Percentiles rank a stretch among this genome's conserved stretches.
phyloP scores from a whole-genome alignment of 2,888 invertebrate genomes.

The Pediacus dermestoides region DNA sequence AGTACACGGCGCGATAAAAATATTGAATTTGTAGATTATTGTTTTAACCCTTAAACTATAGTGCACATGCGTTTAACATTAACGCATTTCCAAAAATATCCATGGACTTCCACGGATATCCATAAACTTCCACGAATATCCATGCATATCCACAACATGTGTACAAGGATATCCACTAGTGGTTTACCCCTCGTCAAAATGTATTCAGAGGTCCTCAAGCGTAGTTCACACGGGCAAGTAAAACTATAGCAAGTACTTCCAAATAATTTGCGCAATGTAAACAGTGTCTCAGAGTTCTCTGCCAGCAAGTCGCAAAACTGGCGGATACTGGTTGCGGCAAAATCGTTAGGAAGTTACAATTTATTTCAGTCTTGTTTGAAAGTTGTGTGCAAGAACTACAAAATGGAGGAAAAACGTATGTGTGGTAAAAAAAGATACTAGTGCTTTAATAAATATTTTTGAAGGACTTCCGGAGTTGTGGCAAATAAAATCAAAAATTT shows the following conservation, averaged over 20 bases:
- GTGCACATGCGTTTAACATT: too few species aligned
- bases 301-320: conserved; percentile 8
- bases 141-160: too few species aligned
- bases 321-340: conserved; percentile 10
- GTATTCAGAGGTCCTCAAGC: too few species aligned
- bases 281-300: conserved; percentile 9
- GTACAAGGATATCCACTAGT: too few species aligned
- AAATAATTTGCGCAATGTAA: conserved; percentile 11
- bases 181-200: too few species aligned
- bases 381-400: conserved; percentile 10
- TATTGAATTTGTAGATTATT: too few species aligned
- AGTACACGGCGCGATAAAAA: too few species aligned
- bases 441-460: conserved; percentile 12
- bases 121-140: too few species aligned
- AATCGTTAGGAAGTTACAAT: conserved; percentile 11
- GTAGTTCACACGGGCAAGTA: too few species aligned
- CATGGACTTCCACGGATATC: too few species aligned
- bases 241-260: conserved; percentile 10
- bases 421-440: conserved; percentile 12
- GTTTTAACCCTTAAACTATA: too few species aligned
- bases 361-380: conserved; percentile 11
- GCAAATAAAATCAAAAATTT: conserved; percentile 14
- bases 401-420: conserved; percentile 12
- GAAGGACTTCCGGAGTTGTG: conserved; percentile 14
- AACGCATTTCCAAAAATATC: too few species aligned